Evolutionary conservation across 1,140 invertebrate genomes (phyloP), one percentile per base, ranked within the genome.

Genomic region (Lepidurus arcticus): DNA sequence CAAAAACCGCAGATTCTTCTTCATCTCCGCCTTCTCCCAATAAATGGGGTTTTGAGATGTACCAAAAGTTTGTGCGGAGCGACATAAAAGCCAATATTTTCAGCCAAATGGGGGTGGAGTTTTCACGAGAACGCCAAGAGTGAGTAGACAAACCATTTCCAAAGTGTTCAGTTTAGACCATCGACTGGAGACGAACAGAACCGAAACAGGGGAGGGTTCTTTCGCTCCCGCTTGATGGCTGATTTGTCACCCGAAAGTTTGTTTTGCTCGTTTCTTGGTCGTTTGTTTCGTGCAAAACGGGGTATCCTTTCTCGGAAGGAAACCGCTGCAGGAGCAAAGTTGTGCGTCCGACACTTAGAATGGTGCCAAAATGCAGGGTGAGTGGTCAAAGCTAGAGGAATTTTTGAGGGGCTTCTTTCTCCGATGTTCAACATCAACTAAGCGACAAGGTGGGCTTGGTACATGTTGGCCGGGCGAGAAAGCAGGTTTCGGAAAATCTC

Each of bases 21-120:
- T 65, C 53, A 13, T 65, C 13, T 65, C 45, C 4, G 13, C 53
- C 13, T 65, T 65, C 7, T 65, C 53, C 53, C 53, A 10, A 65
- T 47, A 65, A 10, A 1, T 65, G 53, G 53, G 53, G 53, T 16
- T 10, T 47, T 47, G 53, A 65, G 53, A 16, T 65, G 53, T 47
- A 47, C 45, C 45, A 65, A 16, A 65, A 16, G 53, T 65, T 65
- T 65, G 53, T 65, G 53, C 53, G 53, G 53, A 65, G 53, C 53
- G 53, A 65, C 53, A 65, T n/a, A 16, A 47, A 47, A 47, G 5
- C 45, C 45, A 47, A 5, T 47, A 47, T 47, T 47, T 47, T 65
- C 53, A 2, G 53, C 53, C 53, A 65, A 65, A 65, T 16, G 53
- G 53, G 9, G 53, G 53, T 10, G 53, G 53, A 47, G 45, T 47